Conservation (phyloP, 2,797 vertebrate species). For the Sebastiscus albofasciatus region DNA sequence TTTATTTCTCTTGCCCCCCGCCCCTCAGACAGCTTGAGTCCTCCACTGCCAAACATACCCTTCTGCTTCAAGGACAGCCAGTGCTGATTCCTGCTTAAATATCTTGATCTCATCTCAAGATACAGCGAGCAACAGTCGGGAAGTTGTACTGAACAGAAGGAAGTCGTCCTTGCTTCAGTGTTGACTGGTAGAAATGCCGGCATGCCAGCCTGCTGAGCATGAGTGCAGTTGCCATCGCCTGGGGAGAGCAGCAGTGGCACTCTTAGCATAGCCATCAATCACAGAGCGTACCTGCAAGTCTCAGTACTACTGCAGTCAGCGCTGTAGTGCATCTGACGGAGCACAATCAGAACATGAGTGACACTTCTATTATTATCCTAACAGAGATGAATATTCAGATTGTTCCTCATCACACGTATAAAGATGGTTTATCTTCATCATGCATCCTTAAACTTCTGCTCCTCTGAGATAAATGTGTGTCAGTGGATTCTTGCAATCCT, state of each 20-base stretch:
- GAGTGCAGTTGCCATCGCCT: constrained; percentile 41
- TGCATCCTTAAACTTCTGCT: not conserved
- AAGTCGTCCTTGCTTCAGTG: constrained; percentile 13
- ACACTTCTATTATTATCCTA: constrained; percentile 24
- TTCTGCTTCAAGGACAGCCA: not conserved
- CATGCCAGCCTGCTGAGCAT: constrained; percentile 44
- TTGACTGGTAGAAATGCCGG: constrained; percentile 39
- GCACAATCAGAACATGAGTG: constrained; percentile 42
- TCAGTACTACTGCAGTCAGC: constrained; percentile 14
- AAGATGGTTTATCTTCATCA: not conserved
- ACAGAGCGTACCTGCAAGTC: constrained; percentile 45
- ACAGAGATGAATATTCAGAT: constrained; percentile 38
- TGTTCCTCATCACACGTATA: not conserved
- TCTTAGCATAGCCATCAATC: constrained; percentile 64
- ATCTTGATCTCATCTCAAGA: not conserved
- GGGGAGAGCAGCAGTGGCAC: constrained; percentile 51
- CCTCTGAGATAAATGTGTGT: not conserved
- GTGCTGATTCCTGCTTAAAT: not conserved
- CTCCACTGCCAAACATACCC: not conserved
- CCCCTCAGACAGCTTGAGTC: not conserved
- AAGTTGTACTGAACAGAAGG: constrained; percentile 1
- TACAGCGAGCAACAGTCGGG: not conserved
- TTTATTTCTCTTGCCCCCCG: too few relatives aligned
- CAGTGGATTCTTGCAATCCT: constrained; percentile 4
- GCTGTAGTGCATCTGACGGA: constrained; percentile 26